Evolutionary conservation across 2,888 invertebrate genomes (phyloP), one percentile per base, ranked within the genome.

Genomic region (Schizotus pectinicornis): DNA sequence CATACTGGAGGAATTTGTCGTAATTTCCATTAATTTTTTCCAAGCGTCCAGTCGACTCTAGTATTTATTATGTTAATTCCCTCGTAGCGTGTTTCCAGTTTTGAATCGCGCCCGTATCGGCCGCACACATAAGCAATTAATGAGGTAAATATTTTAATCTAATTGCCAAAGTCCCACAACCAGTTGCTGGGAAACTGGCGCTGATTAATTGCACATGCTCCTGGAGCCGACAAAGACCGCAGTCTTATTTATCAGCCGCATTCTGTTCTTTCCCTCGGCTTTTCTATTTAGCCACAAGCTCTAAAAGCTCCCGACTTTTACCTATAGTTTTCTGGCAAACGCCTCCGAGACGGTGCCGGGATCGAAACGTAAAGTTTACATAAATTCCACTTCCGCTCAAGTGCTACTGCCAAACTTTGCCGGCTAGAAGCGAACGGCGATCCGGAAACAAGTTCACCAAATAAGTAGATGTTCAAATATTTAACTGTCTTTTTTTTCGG

Each of bases 1-100:
- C 49, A 54, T 53, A 53, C 48, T 48, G 52, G 48, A 13, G 48
- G 52, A 58, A 53, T 58, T 53, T 53, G 53, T 53, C 47, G 42
- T 48, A 31, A 58, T 43, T 53, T 37, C 37, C 37, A 37, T n/a
- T 37, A 22, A 11, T 11, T 13, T 41, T 41, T 54, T 54, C 31
- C 54, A 30, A 54, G n/a, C 47, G 42, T 54, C 54, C 53, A 53
- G 46, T 46, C 45, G 32, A 42, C 36, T 39, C 38, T 34, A 48
- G 50, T 32, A 56, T 56, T 47, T 49, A 43, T 56, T 22, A 56
- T 56, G 45, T 56, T 49, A 45, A 56, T 56, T 56, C 47, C 22
- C 14, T 14, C 37, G 37, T 45, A 50, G 45, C 50, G 56, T 22
- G 46, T 45, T 41, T 55, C 49, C 36, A 48, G 42, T 49, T 48